These are phyloP conservation scores for Anser cygnoides DNA, from an alignment of 2,113 vertebrate species.

Conservation along the genomic window DNA sequence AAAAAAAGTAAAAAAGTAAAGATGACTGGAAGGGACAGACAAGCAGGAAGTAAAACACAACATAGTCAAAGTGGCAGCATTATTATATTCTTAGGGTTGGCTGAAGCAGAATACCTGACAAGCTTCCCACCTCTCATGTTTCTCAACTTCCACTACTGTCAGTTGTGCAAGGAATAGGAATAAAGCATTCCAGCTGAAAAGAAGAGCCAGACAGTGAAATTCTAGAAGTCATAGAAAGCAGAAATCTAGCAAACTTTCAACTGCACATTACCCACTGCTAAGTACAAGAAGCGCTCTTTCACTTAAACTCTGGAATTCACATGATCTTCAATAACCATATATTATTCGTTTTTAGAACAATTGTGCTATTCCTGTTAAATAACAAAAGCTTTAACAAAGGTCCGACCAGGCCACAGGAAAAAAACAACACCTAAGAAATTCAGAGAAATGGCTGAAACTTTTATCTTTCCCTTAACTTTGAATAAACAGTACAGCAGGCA, in stretches of 20 bases:
- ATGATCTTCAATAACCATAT: neutral
- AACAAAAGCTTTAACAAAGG: neutral
- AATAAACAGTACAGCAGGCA: fast-evolving
- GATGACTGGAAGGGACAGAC: neutral
- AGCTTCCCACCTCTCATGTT: slow-evolving; percentile 5
- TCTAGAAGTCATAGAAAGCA: slow-evolving; percentile 28
- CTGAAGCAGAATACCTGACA: neutral
- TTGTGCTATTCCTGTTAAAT: neutral
- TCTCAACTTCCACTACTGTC: slow-evolving; percentile 22
- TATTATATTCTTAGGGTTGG: neutral
- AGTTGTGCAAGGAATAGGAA: slow-evolving; percentile 26
- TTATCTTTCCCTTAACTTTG: neutral
- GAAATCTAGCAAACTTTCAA: neutral
- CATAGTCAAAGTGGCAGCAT: neutral
- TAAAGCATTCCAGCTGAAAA: slow-evolving; percentile 39
- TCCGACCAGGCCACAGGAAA: neutral
- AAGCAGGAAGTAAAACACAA: slow-evolving; percentile 3
- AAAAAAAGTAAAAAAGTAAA: neutral
- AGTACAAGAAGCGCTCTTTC: neutral
- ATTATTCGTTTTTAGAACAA: neutral
- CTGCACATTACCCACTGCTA: neutral
- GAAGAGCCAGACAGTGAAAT: slow-evolving; percentile 33
- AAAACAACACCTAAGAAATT: neutral
- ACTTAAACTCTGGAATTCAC: neutral
- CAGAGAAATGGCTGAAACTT: neutral